Evolutionary conservation across 2,888 invertebrate species (phyloP).

Genomic region (Falcaria lacertinaria): DNA sequence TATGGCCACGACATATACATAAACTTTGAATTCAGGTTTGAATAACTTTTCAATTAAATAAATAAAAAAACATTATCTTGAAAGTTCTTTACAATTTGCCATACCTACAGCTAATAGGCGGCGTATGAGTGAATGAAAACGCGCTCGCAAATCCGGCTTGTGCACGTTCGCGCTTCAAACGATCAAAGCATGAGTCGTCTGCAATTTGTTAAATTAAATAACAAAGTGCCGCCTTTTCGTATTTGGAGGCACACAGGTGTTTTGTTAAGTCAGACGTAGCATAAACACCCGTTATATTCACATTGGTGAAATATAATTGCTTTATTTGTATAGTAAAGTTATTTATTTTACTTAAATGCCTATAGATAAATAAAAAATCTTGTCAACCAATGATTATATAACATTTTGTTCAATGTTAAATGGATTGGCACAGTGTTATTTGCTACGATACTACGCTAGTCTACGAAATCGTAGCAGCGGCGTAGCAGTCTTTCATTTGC

Average conservation of each 20-base stretch:
- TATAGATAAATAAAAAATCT: too few species aligned
- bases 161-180: conserved; percentile 16
- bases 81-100: neutral
- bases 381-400: too few species aligned
- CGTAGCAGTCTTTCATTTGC: neutral
- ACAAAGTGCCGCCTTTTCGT: conserved; percentile 32
- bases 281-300: conserved; percentile 31
- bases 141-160: conserved; percentile 1
- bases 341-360: neutral
- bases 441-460: neutral
- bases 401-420: too few species aligned
- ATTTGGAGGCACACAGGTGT: conserved; percentile 41
- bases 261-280: conserved; percentile 39
- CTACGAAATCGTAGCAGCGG: neutral
- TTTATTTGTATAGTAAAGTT: neutral
- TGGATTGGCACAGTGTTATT: neutral
- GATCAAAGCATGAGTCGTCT: conserved; percentile 26
- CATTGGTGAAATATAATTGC: conserved; percentile 4
- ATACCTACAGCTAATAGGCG: neutral
- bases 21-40: too few species aligned
- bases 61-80: neutral
- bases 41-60: neutral
- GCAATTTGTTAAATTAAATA: conserved; percentile 39
- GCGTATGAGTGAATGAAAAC: neutral
- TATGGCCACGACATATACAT: too few species aligned